Evolutionary conservation across 2,113 vertebrate genomes (phyloP), one percentile per base, ranked within the genome.

Genomic region (Deroptyus accipitrinus): DNA sequence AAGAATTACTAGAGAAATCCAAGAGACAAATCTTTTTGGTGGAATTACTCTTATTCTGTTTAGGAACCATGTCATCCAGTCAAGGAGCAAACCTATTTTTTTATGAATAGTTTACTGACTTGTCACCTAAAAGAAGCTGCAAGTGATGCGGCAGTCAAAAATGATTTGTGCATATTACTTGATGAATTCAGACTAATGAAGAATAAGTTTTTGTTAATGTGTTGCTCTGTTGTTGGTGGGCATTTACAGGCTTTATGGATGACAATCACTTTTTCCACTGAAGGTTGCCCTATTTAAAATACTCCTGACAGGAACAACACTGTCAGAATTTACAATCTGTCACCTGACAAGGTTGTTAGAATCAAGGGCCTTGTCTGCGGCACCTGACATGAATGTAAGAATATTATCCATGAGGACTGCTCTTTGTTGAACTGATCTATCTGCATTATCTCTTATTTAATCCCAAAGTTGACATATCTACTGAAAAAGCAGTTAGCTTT

Each of bases 281-380:
- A 91, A 74, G 42, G 22, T 39, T 92, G 17, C 39, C 22, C 8
- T 80, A 33, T 61, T 95, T 86, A 77, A 90, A 93, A 55, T 74
- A 75, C 8, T 80, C 11, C 42, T 73, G 59, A 88, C 55, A 74
- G 41, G 20, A 93, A 13, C 17, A 76, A 49, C n/a, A 33, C 30
- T 66, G 39, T 27, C 12, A 88, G 68, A 77, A 86, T 97, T 80
- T 94, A n/a, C 63, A 74, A 7, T 93, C 94, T 77, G n/a, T 57
- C 90, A 73, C 59, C 67, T 67, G 63, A 90, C 87, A 90, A 54
- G 39, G 20, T 46, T 86, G 92, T 90, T 76, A 96, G 64, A 33
- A 70, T 78, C 79, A 73, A 74, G 46, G 24, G 41, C 33, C 59
- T 86, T 86, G 28, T 90, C 79, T 83, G 9, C n/a, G 35, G 27